phyloP scores from a whole-genome alignment of 2,797 vertebrate genomes.

The Myotis planiceps region DNA sequence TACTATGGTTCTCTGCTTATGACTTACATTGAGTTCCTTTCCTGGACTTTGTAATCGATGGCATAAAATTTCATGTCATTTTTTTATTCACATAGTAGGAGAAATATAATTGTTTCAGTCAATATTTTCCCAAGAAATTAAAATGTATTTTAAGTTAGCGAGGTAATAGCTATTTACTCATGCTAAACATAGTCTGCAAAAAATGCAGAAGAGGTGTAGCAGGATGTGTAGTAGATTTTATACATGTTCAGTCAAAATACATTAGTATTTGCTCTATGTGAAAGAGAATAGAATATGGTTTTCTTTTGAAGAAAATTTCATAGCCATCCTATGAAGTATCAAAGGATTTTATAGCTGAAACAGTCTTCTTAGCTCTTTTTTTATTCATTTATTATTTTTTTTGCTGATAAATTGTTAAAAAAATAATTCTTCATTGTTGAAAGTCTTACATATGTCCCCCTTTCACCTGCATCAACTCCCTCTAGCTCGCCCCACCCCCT shows the following conservation, averaged over 20 bases:
- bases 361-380: background rate
- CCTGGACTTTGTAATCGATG: background rate
- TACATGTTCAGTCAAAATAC: background rate
- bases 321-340: conserved; percentile 4
- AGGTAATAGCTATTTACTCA: background rate
- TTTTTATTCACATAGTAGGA: background rate
- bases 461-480: no score
- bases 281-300: background rate
- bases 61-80: background rate
- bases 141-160: conserved; percentile 29
- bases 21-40: background rate
- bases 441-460: no score
- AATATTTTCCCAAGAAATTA: background rate
- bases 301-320: conserved; percentile 14
- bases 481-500: no score
- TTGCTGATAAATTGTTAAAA: no score
- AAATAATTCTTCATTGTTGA: no score
- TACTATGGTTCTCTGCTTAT: background rate
- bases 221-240: background rate
- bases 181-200: background rate
- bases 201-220: background rate
- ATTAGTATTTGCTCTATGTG: background rate
- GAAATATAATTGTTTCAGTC: background rate
- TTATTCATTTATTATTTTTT: background rate
- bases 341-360: conserved; percentile 11